phyloP scores from a whole-genome alignment of 2,113 vertebrate genomes.

The Polypterus senegalus region DNA sequence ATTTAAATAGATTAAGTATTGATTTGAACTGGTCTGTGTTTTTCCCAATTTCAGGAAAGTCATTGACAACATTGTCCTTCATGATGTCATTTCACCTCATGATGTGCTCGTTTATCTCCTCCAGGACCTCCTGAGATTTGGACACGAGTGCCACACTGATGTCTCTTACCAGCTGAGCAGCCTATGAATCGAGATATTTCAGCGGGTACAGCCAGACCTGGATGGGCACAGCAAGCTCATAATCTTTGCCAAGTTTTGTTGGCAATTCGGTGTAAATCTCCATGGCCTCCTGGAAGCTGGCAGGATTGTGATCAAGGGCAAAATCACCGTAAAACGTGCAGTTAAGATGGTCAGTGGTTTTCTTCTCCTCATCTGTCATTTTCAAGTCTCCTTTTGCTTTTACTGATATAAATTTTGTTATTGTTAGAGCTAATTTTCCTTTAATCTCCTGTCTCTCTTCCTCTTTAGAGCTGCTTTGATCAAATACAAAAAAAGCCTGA shows the following conservation, averaged over 20 bases:
- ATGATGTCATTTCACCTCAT: slow-evolving; percentile 21
- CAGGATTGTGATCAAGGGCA: slow-evolving; percentile 1
- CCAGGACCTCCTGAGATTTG: slow-evolving; percentile 14
- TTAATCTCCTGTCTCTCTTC: slow-evolving; percentile 13
- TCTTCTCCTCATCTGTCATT: neutral
- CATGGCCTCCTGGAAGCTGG: slow-evolving; percentile 3
- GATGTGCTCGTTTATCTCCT: slow-evolving; percentile 14
- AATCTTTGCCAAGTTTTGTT: neutral
- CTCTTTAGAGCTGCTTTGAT: slow-evolving; percentile 11
- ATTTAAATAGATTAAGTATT: slow-evolving; percentile 17
- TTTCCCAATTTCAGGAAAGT: slow-evolving; percentile 19
- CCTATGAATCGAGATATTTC: slow-evolving; percentile 20
- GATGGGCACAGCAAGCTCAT: slow-evolving; percentile 18
- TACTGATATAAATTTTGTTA: neutral
- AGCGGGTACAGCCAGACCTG: slow-evolving; percentile 14
- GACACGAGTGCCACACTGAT: slow-evolving; percentile 21
- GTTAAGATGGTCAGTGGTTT: neutral
- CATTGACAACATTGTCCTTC: slow-evolving; percentile 11
- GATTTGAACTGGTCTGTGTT: slow-evolving; percentile 19
- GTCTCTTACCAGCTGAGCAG: slow-evolving; percentile 19
- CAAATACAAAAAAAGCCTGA: slow-evolving; percentile 30
- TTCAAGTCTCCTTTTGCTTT: neutral
- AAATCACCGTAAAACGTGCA: slow-evolving; percentile 16
- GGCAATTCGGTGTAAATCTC: neutral
- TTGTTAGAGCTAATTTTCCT: neutral